These are phyloP conservation scores for Trematomus bernacchii DNA, from an alignment of 2,797 vertebrate genomes.

Conservation along the genomic window DNA sequence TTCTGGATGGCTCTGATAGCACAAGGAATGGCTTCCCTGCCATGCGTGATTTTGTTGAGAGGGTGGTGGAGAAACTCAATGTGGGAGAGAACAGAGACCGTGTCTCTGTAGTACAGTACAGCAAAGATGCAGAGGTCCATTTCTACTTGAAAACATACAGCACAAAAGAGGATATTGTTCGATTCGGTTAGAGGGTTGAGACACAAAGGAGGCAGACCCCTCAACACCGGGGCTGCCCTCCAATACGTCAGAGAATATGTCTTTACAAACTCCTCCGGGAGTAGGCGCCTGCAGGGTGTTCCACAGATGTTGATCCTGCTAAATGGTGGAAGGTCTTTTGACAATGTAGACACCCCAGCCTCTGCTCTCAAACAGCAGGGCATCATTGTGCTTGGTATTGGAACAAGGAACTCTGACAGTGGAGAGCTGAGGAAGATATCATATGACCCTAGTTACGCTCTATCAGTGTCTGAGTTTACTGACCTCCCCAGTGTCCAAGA, in stretches of 20 bases:
- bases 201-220: conserved; percentile 61
- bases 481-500: conserved; percentile 65
- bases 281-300: conserved; percentile 46
- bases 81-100: neutral
- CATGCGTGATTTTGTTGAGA: neutral
- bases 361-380: conserved; percentile 54
- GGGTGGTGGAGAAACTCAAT: neutral
- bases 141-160: conserved; percentile 62
- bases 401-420: conserved; percentile 70
- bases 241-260: conserved; percentile 67
- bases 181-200: conserved; percentile 52
- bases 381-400: conserved; percentile 50
- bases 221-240: conserved; percentile 71
- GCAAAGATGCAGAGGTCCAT: conserved; percentile 2
- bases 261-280: conserved; percentile 81
- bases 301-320: conserved; percentile 67
- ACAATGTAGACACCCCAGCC: conserved; percentile 55
- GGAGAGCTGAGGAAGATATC: conserved; percentile 63
- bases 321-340: conserved; percentile 73
- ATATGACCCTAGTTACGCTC: conserved; percentile 48
- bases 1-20: neutral
- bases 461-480: conserved; percentile 57
- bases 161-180: conserved; percentile 47
- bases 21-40: conserved; percentile 4
- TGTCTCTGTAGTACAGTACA: neutral